Percentiles rank a stretch among this genome's conserved stretches.
phyloP scores from a whole-genome alignment of 64 coral and sea anemone genomes.

The Montipora foliosa region DNA sequence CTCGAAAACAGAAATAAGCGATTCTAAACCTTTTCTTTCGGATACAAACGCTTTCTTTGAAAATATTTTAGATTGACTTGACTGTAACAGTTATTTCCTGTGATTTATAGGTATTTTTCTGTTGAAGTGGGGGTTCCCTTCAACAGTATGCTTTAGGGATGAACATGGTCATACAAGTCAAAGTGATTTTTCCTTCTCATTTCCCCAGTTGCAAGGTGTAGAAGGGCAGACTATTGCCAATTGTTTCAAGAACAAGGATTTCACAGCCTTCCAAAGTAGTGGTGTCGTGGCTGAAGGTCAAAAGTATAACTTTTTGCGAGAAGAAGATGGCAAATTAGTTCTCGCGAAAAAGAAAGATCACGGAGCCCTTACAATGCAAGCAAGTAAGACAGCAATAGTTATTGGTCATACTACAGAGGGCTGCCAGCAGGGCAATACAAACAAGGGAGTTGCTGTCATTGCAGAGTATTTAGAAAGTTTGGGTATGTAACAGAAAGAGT shows the following conservation, averaged over 20 bases:
- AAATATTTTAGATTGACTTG: no score
- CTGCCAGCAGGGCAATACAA: constrained; percentile 26
- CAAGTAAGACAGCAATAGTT: constrained; percentile 77
- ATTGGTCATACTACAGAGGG: constrained; percentile 58
- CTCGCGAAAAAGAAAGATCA: constrained; percentile 53
- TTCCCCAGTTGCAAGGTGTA: not conserved
- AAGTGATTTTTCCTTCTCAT: not conserved
- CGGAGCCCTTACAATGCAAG: constrained; percentile 60
- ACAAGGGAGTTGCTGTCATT: constrained; percentile 58
- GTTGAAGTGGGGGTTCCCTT: no score
- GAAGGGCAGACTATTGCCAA: constrained; percentile 36
- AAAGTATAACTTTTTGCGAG: not conserved
- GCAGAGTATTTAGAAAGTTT: constrained; percentile 63
- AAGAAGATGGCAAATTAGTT: constrained; percentile 57
- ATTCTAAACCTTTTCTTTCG: no score
- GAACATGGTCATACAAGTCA: not conserved
- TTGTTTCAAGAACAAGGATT: constrained; percentile 70
- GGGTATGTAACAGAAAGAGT: constrained; percentile 23
- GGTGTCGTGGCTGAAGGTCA: constrained; percentile 41
- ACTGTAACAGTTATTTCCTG: no score
- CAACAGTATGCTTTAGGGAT: no score
- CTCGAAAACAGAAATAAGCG: no score
- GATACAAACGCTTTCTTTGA: no score
- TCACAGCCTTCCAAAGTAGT: constrained; percentile 37
- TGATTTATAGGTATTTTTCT: no score